Base-by-base conservation (phyloP, 2,797 vertebrate genomes). In the Muraenolepis orangiensis region DNA sequence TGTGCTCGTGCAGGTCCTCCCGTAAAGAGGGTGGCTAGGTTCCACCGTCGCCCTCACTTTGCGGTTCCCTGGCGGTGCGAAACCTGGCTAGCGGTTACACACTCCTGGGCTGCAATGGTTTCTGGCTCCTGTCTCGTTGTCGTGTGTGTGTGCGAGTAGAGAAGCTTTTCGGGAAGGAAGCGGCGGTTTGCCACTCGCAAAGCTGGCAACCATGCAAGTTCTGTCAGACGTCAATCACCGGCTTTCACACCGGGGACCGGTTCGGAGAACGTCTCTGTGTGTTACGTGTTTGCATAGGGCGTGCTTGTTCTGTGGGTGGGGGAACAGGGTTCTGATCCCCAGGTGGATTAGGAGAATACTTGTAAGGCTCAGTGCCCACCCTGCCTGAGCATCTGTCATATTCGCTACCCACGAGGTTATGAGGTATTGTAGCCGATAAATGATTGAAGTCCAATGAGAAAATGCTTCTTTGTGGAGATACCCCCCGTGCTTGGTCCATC, bases 151-250 rank as follows among this genome's bases (percentile, higher is more conserved):
- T 34, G 16, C 77, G 80, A 84, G 70, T 2, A 83, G 76, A 78
- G 86, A 78, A 64, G 61, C 71, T 84, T 80, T 74, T 84, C 76
- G 78, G 78, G 74, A 80, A 68, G 70, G 20, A 85, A 79, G 80
- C 81, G 61, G 82, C 73, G 71, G 73, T 82, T 84, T 82, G n/a
- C 74, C 78, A 80, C 72, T 81, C 77, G 74, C 80, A 66, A 68
- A 34, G 61, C 71, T 77, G 80, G 72, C 77, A 71, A 82, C 74
- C 61, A 2, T 4, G 57, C 70, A 88, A 86, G 80, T 66, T 73
- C 69, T 72, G 84, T 12, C 61, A 68, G 80, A 80, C 75, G 75
- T 87, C 74, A 81, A 78, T 81, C 79, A 66, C 64, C 73, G 75
- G 28, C 79, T 81, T 84, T 81, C 71, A 78, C 66, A 76, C 78